phyloP scores from a whole-genome alignment of 2,113 vertebrate genomes.

The Lanius ludovicianus region DNA sequence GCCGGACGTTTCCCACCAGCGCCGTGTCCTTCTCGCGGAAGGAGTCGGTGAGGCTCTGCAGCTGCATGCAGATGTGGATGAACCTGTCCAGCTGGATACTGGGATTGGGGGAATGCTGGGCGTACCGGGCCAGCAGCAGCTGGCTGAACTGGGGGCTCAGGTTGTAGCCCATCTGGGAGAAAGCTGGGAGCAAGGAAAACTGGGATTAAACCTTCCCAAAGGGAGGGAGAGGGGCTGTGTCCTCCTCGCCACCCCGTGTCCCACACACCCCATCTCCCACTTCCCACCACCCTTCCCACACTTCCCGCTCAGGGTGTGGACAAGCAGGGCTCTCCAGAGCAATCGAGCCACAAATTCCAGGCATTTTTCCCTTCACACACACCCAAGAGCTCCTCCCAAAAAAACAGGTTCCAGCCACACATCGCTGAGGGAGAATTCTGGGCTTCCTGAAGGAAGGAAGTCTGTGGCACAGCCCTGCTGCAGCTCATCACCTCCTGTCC shows the following conservation, averaged over 20 bases:
- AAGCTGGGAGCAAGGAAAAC: conserved; percentile 69
- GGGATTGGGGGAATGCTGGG: conserved; percentile 42
- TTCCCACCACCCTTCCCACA: not conserved
- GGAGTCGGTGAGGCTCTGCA: conserved; percentile 87
- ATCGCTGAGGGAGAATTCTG: rapidly evolving
- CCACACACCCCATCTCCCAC: not conserved
- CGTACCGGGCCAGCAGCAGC: conserved; percentile 78
- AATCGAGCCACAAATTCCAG: not conserved
- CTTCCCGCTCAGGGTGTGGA: not conserved
- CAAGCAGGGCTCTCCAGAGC: not conserved
- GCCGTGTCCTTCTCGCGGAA: conserved; percentile 89
- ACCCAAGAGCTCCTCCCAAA: not conserved
- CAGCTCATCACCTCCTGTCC: not conserved
- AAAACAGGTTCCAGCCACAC: not conserved
- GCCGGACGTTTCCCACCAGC: conserved; percentile 78
- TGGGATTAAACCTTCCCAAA: rapidly evolving
- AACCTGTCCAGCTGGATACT: conserved; percentile 90
- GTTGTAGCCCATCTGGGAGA: conserved; percentile 94
- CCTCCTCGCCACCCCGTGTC: not conserved
- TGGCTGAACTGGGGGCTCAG: conserved; percentile 93
- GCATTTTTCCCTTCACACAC: not conserved
- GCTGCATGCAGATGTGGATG: conserved; percentile 93
- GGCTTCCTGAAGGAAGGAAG: not conserved
- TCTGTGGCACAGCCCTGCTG: not conserved
- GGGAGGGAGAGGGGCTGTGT: rapidly evolving